Percentiles rank a stretch among this genome's conserved stretches.
phyloP scores from a whole-genome alignment of 2,113 vertebrate genomes.

The Cynopterus brachyotis region DNA sequence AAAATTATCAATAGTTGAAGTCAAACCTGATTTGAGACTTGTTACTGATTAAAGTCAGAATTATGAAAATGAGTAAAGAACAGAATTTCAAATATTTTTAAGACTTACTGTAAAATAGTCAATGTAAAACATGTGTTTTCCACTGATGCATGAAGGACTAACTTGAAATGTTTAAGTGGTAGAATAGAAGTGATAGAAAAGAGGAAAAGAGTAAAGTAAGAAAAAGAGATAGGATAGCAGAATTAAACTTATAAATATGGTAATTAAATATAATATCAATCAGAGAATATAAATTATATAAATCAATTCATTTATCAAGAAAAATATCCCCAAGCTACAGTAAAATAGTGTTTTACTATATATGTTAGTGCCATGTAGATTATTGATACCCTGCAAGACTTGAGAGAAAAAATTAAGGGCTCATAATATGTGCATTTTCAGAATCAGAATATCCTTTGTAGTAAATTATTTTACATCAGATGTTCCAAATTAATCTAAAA shows the following conservation, averaged over 20 bases:
- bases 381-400: background rate
- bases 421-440: background rate
- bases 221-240: background rate
- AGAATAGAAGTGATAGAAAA: background rate
- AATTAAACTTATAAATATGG: background rate
- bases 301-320: background rate
- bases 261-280: background rate
- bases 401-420: background rate
- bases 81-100: background rate
- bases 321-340: background rate
- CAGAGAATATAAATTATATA: background rate
- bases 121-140: background rate
- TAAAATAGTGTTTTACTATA: background rate
- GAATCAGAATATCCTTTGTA: constrained; percentile 36
- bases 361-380: background rate
- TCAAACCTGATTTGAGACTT: background rate
- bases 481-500: constrained; percentile 20
- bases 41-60: background rate
- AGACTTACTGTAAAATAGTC: background rate
- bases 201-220: background rate
- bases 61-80: background rate
- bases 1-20: background rate
- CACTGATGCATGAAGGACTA: background rate
- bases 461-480: background rate
- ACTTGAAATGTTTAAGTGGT: background rate